Evolutionary conservation across 2,888 invertebrate species (phyloP).

Genomic region (Nezara viridula): DNA sequence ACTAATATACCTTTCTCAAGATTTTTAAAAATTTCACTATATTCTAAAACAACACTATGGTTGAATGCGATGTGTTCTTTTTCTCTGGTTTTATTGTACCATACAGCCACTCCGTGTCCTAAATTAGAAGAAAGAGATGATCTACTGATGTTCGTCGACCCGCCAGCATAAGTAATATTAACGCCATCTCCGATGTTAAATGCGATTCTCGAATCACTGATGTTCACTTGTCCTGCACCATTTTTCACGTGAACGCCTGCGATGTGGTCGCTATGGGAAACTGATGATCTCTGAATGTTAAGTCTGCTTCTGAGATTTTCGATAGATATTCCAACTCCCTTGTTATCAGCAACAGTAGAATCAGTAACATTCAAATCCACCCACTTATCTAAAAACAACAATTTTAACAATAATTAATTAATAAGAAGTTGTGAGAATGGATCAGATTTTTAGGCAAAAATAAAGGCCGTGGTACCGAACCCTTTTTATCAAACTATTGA

Average conservation of each 20-base stretch:
- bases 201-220: slow-evolving; percentile 90
- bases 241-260: slow-evolving; percentile 91
- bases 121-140: slow-evolving; percentile 88
- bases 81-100: slow-evolving; percentile 87
- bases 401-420: not conserved
- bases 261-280: slow-evolving; percentile 89
- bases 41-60: slow-evolving; percentile 89
- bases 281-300: slow-evolving; percentile 85
- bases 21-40: slow-evolving; percentile 89
- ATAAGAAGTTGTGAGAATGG: too few relatives aligned
- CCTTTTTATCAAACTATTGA: too few relatives aligned
- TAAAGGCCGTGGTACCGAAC: too few relatives aligned
- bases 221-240: slow-evolving; percentile 94
- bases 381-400: slow-evolving; percentile 72
- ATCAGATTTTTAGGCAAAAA: too few relatives aligned
- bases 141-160: slow-evolving; percentile 90
- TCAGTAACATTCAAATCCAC: slow-evolving; percentile 91
- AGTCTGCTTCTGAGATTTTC: slow-evolving; percentile 91
- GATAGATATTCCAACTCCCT: slow-evolving; percentile 94
- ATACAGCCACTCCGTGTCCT: slow-evolving; percentile 90
- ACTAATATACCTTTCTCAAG: slow-evolving; percentile 85
- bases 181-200: slow-evolving; percentile 95
- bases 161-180: slow-evolving; percentile 88
- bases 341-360: slow-evolving; percentile 88
- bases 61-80: slow-evolving; percentile 85